Base-by-base conservation (phyloP, 2,797 vertebrate species). In the Lithobates pipiens region DNA sequence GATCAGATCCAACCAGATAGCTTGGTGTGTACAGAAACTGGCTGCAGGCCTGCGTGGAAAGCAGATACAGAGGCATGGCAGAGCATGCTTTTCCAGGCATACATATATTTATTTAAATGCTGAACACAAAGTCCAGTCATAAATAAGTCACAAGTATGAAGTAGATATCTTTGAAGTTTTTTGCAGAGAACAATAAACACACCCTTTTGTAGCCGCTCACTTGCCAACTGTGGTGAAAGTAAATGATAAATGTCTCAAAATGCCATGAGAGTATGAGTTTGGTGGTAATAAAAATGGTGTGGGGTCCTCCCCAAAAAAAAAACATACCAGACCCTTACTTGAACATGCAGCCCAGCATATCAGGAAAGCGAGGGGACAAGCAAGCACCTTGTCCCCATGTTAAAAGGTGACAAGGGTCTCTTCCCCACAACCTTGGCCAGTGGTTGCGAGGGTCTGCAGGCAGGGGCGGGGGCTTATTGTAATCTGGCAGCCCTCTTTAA, bases 101-200 rank as follows among this genome's bases (percentile, higher is more conserved):
- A 29, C 54, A 3, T 54, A 13, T 39, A 65, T 78, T 80, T 69
- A 16, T 70, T 70, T 34, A 42, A n/a, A n/a, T 21, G 50, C 36
- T 5, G 34, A 78, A 76, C 63, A 68, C 80, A 86, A 86, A 86
- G 85, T 86, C 80, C 85, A 44, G 54, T 68, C 67, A 74, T 86
- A 86, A 86, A 86, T 21, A 76, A 65, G 46, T 46, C 29, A 42
- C 23, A 13, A 11, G 71, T 70, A 57, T 63, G 67, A 71, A 86
- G 73, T 34, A 29, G 75, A 50, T 76, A 32, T 61, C 67, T 77
- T 36, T 72, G 74, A 73, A 78, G 65, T 11, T 25, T 29, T 29
- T 68, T 34, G 11, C 69, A 16, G 50, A 10, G 23, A 25, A 72
- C 16, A 25, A 13, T 16, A 21, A 15, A 76, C 72, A 76, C 80